phyloP scores from a whole-genome alignment of 2,113 vertebrate species.

The Myotis lucifugus region DNA sequence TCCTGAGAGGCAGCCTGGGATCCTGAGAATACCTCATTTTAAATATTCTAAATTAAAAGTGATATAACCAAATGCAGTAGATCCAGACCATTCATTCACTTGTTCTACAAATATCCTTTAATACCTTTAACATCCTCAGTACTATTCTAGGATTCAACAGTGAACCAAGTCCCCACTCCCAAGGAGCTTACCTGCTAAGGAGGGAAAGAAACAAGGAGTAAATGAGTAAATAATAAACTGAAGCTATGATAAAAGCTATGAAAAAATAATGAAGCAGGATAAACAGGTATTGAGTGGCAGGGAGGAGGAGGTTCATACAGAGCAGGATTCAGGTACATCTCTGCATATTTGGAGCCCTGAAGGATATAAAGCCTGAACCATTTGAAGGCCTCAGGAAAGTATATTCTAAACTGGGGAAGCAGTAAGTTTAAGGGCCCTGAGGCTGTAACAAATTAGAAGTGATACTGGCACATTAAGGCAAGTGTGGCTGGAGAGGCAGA shows the following conservation, averaged over 20 bases:
- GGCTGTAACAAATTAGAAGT: neutral
- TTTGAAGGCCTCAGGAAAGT: neutral
- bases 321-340: neutral
- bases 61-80: neutral
- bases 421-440: neutral
- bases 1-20: neutral
- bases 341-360: neutral
- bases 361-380: neutral
- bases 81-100: neutral
- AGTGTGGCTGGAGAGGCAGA: neutral
- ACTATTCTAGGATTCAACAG: neutral
- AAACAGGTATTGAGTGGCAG: neutral
- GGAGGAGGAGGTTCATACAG: neutral
- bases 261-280: neutral
- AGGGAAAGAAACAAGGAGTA: neutral
- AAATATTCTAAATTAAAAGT: constrained; percentile 28
- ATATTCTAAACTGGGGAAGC: neutral
- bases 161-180: neutral
- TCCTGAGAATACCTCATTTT: neutral
- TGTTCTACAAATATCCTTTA: neutral
- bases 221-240: neutral
- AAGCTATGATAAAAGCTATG: neutral
- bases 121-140: neutral
- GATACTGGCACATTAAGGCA: neutral
- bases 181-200: neutral